Conservation (phyloP, 2,113 vertebrate genomes). For the Crocuta crocuta region DNA sequence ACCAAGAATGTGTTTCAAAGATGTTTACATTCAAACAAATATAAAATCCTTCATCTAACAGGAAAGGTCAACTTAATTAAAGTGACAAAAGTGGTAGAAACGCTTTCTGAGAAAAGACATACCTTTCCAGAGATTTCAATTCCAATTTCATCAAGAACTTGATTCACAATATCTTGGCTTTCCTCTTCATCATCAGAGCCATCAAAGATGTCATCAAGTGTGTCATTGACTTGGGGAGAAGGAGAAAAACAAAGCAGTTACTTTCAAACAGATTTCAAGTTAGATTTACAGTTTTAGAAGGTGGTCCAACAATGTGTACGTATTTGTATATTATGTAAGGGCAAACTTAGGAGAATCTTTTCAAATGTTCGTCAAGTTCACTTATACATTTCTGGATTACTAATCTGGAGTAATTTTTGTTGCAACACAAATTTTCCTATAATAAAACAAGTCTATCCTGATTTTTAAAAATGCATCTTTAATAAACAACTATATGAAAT, state of each 20-base stretch:
- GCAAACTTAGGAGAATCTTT: not conserved
- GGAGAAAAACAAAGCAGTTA: not conserved
- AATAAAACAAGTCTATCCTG: not conserved
- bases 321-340: not conserved
- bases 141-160: slow-evolving; percentile 98
- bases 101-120: not conserved
- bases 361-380: not conserved
- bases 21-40: slow-evolving; percentile 3
- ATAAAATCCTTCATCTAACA: not conserved
- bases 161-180: slow-evolving; percentile 98
- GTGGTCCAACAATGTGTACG: not conserved
- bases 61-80: not conserved
- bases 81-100: not conserved
- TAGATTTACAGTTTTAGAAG: slow-evolving; percentile 15
- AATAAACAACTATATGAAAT: not conserved
- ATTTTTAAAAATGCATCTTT: not conserved
- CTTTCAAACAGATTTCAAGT: slow-evolving; percentile 11
- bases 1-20: not conserved
- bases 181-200: slow-evolving; percentile 98
- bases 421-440: not conserved
- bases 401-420: not conserved
- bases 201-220: slow-evolving; percentile 97
- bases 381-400: not conserved
- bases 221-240: slow-evolving; percentile 91
- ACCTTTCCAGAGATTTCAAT: slow-evolving; percentile 99